Conservation (phyloP, 2,797 vertebrate genomes). For the Sternotherus odoratus region DNA sequence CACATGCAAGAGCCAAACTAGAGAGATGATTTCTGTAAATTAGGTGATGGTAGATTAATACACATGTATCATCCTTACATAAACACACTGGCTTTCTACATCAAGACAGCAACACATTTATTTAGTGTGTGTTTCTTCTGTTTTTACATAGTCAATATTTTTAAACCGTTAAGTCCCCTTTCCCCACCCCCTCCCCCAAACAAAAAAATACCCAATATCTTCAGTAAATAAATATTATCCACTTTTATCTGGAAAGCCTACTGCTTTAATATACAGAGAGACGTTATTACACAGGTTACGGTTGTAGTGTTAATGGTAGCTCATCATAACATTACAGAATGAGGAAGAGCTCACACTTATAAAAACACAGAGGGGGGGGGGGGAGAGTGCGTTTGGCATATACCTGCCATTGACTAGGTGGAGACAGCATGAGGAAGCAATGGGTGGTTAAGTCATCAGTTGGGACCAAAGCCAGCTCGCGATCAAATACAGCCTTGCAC, state of each 20-base stretch:
- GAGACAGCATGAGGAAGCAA: background rate
- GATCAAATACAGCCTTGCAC: background rate
- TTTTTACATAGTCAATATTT: conserved; percentile 59
- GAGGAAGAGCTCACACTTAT: conserved; percentile 43
- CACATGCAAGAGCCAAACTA: conserved; percentile 83
- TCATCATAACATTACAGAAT: background rate
- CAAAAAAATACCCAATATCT: conserved; percentile 72
- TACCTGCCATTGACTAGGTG: background rate
- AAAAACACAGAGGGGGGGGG: conserved; percentile 45
- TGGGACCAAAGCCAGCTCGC: background rate
- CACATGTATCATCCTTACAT: conserved; percentile 26
- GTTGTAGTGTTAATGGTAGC: conserved; percentile 41
- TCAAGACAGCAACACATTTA: conserved; percentile 56
- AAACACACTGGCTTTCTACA: conserved; percentile 54
- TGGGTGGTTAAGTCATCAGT: fast-evolving
- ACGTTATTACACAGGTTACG: conserved; percentile 61
- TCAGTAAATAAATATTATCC: conserved; percentile 78
- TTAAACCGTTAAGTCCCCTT: conserved; percentile 56
- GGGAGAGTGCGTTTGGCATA: background rate
- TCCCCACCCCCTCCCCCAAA: conserved; percentile 64
- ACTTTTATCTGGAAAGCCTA: conserved; percentile 69
- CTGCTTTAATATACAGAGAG: conserved; percentile 67
- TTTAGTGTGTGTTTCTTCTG: conserved; percentile 31
- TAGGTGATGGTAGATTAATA: conserved; percentile 66
- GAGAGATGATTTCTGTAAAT: conserved; percentile 72